Base-by-base conservation (phyloP, 2,888 invertebrate species). In the Cephus pygmeus region DNA sequence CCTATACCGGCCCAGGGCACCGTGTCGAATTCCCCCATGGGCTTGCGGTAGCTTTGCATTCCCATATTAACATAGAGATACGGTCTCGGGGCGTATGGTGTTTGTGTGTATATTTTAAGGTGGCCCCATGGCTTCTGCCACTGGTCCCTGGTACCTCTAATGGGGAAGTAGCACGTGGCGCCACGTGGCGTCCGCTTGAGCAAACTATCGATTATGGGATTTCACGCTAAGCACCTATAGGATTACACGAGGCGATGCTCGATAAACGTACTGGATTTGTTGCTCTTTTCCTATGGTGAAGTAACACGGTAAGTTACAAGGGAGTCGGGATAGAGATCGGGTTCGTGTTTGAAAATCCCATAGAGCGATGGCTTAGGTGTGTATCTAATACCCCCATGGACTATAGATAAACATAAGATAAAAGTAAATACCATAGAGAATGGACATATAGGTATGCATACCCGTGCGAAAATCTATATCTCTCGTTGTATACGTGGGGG, bases 161-260 rank as follows among this genome's bases (percentile, higher is more conserved):
- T 91, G 90, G 90, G 83, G 83, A 82, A 80, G 80, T 80, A 85
- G 87, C 91, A 90, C 91, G 90, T 87, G 91, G 89, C 90, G 89
- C 89, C 91, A 89, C 91, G 91, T 90, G 90, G 88, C 90, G 80
- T 84, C 86, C 88, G 89, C 90, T 91, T 91, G 90, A 91, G 90
- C 91, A 91, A 91, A 91, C 91, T 91, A 91, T 91, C 91, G 91
- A 91, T 91, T 91, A 91, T 91, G 86, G 90, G 91, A 91, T 91
- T 91, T 91, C 87, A 91, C 90, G 91, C 88, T 91, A 89, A 91
- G 91, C 88, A 91, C 90, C 90, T 89, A 91, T 91, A 88, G 91
- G 91, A 91, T 91, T 91, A 91, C 90, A 87, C 85, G 79, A 81
- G 83, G 86, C 85, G 85, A 84, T 87, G 85, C 82, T 85, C 87